Evolutionary conservation across 2,113 vertebrate species (phyloP), one percentile per base, ranked within the genome.

Genomic region (Micronisus gabar): DNA sequence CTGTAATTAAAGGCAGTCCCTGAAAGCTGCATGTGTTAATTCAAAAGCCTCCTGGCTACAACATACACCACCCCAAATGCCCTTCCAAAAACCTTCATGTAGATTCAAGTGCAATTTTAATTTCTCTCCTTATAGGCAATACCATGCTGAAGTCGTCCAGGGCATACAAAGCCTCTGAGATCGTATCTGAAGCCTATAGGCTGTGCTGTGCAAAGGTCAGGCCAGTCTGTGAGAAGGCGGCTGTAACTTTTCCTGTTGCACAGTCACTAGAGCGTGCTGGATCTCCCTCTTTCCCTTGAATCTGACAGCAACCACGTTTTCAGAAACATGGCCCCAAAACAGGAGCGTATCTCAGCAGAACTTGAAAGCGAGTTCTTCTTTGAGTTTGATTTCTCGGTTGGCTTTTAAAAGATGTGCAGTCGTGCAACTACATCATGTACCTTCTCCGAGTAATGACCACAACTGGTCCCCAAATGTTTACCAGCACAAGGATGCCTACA

Each of bases 391-490:
- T 97, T 95, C 88, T 94, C 89, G 63, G 91, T 85, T 80, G 85
- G 67, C 86, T 96, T 93, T 89, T 93, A 91, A 97, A 97, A 98
- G 97, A 96, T 87, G 97, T 97, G 97, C 97, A 98, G 97, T 95
- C 20, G 15, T 98, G 97, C 98, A 96, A 96, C 98, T 97, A 93
- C 85, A 47, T 82, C 43, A n/a, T 97, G 95, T 96, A 98, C 97
- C 98, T 97, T 95, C 83, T 90, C 83, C 89, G 26, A 88, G 93
- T 97, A 92, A 90, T 95, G 78, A 93, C 96, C 97, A 96, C 98
- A 98, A 97, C 97, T 98, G 97, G 97, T 98, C 96, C 96, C 97
- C 97, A 98, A 98, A 98, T 98, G 97, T 98, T 98, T 98, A 98
- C 96, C 86, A 97, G 97, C 97, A 94, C 94, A 97, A 98, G 98